Percentiles rank a stretch among this genome's conserved stretches.
phyloP scores from a whole-genome alignment of 2,797 vertebrate genomes.

The Smutsia gigantea region DNA sequence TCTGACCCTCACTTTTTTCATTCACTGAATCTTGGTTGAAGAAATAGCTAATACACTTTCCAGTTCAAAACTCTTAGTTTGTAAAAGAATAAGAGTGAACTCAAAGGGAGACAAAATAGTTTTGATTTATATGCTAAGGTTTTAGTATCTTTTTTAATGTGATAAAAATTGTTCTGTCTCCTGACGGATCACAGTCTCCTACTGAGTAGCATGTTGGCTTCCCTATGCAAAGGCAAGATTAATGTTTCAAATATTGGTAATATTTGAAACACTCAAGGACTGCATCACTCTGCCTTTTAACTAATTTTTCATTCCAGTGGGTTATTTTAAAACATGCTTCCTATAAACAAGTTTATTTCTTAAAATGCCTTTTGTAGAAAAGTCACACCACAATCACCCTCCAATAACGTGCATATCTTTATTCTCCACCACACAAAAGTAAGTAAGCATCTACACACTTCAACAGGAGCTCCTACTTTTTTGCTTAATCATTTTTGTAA shows the following conservation, averaged over 20 bases:
- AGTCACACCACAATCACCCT: not conserved
- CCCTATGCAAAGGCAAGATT: not conserved
- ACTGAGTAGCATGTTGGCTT: not conserved
- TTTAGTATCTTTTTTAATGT: not conserved
- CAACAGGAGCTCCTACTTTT: not conserved
- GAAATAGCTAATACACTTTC: not conserved
- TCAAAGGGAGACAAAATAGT: not conserved
- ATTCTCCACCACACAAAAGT: not conserved
- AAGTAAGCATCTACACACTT: not conserved
- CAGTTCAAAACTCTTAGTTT: not conserved
- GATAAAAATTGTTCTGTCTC: not conserved
- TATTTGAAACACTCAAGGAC: not conserved
- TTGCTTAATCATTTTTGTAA: not conserved
- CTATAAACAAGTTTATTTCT: not conserved
- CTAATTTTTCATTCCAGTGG: not conserved
- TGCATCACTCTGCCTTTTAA: not conserved
- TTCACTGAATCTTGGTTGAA: not conserved
- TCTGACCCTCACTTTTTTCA: not conserved
- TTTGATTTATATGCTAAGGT: not conserved
- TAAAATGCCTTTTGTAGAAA: not conserved
- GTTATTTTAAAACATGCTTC: constrained; percentile 1
- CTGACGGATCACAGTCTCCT: not conserved
- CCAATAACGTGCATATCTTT: not conserved
- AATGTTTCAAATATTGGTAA: not conserved
- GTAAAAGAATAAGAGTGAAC: not conserved